Conservation (phyloP, 1,140 invertebrate genomes). For the Venustaconcha ellipsiformis region DNA sequence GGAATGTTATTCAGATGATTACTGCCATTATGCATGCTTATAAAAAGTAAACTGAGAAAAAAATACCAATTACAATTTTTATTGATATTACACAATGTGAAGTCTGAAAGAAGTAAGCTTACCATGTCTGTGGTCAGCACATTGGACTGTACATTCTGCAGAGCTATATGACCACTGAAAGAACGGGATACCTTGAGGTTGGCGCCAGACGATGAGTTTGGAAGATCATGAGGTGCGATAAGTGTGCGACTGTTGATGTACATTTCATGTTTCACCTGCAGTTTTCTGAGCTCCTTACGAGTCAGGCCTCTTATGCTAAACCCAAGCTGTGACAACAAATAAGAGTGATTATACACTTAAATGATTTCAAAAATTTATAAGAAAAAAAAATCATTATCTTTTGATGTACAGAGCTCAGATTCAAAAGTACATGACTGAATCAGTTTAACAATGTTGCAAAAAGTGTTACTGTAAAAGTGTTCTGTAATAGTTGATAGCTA, state of each 20-base stretch:
- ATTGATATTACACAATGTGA: too few species aligned
- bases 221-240: background rate
- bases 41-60: background rate
- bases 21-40: slow-evolving; percentile 63
- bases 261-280: slow-evolving; percentile 94
- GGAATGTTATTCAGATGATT: slow-evolving; percentile 68
- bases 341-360: too few species aligned
- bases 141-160: slow-evolving; percentile 27
- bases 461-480: too few species aligned
- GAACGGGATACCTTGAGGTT: slow-evolving; percentile 31
- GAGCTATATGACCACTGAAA: slow-evolving; percentile 36
- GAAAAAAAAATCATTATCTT: too few species aligned
- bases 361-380: too few species aligned
- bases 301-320: slow-evolving; percentile 92
- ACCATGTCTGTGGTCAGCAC: slow-evolving; percentile 41
- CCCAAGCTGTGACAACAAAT: slow-evolving; percentile 73
- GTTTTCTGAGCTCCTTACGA: slow-evolving; percentile 89
- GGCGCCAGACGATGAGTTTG: background rate
- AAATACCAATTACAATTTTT: too few species aligned
- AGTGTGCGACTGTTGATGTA: slow-evolving; percentile 76
- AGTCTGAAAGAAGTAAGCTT: slow-evolving; percentile 4
- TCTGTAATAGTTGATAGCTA: too few species aligned
- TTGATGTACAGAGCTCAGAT: too few species aligned
- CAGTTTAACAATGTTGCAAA: too few species aligned
- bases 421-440: too few species aligned